Evolutionary conservation across 2,113 vertebrate genomes (phyloP), one percentile per base, ranked within the genome.

Genomic region (Turnix velox): DNA sequence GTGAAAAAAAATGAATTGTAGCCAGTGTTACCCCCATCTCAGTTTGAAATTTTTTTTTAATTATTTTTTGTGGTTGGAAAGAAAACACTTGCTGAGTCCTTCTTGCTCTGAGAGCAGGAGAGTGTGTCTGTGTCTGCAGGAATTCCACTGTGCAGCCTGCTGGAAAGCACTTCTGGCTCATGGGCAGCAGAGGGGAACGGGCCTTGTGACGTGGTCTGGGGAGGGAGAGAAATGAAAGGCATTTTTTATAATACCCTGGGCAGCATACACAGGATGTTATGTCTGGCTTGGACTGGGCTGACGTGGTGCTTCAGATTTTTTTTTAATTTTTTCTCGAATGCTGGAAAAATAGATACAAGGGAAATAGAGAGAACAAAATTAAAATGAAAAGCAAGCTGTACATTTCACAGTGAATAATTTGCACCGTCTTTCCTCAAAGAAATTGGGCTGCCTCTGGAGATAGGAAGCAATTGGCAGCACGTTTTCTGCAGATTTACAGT

Each of bases 271-370:
- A 96, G 95, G 95, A 96, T 96, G 94, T 96, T 96, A 92, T 91
- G 94, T 96, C 95, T 96, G 94, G 95, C 94, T 94, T 73, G 87
- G 58, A 46, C 89, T 33, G 84, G 84, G 91, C 92, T 96, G 94
- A 96, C 89, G 92, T 96, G 95, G 95, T 93, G 87, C 91, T 62
- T 87, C 6, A 4, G 61, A 42, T 66, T 94, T 82, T 83, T 91
- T 82, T 63, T 65, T 66, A 57, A 43, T 35, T 65, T 66, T 71
- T 59, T 43, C 67, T 88, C 35, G 31, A 84, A 77, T 28, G 43
- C 71, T 92, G 92, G 87, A 91, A 95, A 96, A 94, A 74, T 58
- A 89, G 89, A 88, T 89, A 89, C 28, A 82, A 89, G 80, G 77
- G 84, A 89, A 95, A 93, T 84, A 75, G 69, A 72, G 73, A 52